These are phyloP conservation scores for Caenorhabditis becei DNA, from an alignment of 2,888 invertebrate genomes.

Conservation along the genomic window DNA sequence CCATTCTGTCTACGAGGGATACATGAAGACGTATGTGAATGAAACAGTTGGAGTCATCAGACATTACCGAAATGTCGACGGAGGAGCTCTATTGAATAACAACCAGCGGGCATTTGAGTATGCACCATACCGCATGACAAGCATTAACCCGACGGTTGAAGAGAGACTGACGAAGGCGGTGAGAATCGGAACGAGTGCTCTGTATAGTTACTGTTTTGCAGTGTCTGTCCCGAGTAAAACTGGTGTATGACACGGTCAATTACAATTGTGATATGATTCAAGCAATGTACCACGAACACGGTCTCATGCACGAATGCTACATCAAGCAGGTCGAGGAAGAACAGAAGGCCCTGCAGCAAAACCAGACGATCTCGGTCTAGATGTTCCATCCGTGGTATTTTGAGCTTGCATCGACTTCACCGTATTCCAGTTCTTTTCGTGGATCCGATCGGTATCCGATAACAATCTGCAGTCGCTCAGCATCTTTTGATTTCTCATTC, in stretches of 20 bases:
- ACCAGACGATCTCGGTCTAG: background rate
- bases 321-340: background rate
- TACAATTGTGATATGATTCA: slow-evolving; percentile 22
- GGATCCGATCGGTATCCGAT: background rate
- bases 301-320: slow-evolving; percentile 16
- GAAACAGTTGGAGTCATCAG: slow-evolving; percentile 5
- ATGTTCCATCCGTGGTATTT: background rate
- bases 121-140: slow-evolving; percentile 18
- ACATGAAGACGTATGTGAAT: slow-evolving; percentile 18
- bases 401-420: background rate
- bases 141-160: slow-evolving; percentile 10
- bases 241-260: slow-evolving; percentile 30
- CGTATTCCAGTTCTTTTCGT: background rate
- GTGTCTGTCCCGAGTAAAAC: slow-evolving; percentile 32
- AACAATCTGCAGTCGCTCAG: background rate
- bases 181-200: too few relatives aligned
- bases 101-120: slow-evolving; percentile 15
- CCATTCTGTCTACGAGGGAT: slow-evolving; percentile 23
- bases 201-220: slow-evolving; percentile 5
- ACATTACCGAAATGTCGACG: slow-evolving; percentile 23
- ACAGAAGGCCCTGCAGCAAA: background rate
- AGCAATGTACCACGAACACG: slow-evolving; percentile 17
- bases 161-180: slow-evolving; percentile 24
- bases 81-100: slow-evolving; percentile 13
- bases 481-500: background rate